phyloP scores from a whole-genome alignment of 2,113 vertebrate genomes.

The Larimichthys crocea region DNA sequence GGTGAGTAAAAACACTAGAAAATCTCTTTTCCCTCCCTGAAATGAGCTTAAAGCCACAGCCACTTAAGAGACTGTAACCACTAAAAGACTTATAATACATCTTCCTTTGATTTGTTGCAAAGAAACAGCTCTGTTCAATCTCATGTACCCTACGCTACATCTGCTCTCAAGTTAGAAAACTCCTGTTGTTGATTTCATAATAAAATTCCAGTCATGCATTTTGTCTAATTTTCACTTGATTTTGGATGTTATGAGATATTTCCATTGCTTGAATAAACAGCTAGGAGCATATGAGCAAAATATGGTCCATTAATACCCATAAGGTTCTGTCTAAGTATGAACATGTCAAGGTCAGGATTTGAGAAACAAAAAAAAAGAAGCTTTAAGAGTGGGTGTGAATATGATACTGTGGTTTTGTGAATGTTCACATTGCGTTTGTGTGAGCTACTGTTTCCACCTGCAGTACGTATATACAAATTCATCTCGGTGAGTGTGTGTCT shows the following conservation, averaged over 20 bases:
- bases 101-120: neutral
- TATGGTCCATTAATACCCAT: neutral
- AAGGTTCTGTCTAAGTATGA: neutral
- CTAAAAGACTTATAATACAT: neutral
- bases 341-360: neutral
- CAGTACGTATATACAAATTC: neutral
- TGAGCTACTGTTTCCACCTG: conserved; percentile 8
- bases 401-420: neutral
- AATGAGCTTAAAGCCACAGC: neutral
- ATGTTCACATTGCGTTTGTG: neutral
- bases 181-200: neutral
- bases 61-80: neutral
- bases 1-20: neutral
- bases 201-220: neutral
- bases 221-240: neutral
- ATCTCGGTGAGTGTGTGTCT: conserved; percentile 15
- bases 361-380: neutral
- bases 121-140: neutral
- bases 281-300: neutral
- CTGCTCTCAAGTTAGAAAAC: neutral
- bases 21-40: too few species aligned
- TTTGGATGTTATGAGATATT: neutral
- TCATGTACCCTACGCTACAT: neutral
- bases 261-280: neutral
- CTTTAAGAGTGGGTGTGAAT: neutral